Evolutionary conservation across 2,113 vertebrate genomes (phyloP).

Genomic region (Melanerpes formicivorus): DNA sequence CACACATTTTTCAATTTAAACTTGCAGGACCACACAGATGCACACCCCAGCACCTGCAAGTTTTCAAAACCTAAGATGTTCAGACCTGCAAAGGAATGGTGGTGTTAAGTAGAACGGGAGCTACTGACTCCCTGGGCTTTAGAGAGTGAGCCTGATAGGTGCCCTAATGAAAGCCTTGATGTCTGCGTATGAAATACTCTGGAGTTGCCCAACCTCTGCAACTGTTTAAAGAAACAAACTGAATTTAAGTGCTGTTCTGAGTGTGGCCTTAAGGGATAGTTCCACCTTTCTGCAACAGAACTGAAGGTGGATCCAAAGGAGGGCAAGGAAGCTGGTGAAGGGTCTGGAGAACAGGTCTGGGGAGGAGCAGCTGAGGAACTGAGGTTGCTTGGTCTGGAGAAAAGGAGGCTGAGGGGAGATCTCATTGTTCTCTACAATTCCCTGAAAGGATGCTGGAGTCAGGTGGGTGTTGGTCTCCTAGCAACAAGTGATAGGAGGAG

Average conservation of each 20-base stretch:
- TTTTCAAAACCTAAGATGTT: neutral
- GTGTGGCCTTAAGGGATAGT: neutral
- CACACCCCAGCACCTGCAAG: neutral
- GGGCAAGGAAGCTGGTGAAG: neutral
- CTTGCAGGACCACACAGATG: neutral
- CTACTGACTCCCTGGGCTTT: neutral
- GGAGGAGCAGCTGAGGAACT: no score
- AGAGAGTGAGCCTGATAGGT: conserved; percentile 11
- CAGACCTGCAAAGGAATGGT: neutral
- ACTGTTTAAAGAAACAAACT: conserved; percentile 6
- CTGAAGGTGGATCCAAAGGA: neutral
- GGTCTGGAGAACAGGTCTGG: no score
- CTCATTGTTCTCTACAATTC: no score
- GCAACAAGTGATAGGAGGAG: no score
- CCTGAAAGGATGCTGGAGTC: no score
- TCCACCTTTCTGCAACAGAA: neutral
- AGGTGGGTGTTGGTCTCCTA: no score
- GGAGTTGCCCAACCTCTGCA: neutral
- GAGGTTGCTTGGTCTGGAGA: no score
- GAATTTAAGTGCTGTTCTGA: neutral
- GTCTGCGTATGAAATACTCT: neutral
- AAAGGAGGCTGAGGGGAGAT: no score
- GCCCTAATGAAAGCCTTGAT: conserved; percentile 34
- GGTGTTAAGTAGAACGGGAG: neutral
- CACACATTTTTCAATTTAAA: conserved; percentile 3